Conservation (phyloP, 2,797 vertebrate species). For the Crocodylus rhombifer region DNA sequence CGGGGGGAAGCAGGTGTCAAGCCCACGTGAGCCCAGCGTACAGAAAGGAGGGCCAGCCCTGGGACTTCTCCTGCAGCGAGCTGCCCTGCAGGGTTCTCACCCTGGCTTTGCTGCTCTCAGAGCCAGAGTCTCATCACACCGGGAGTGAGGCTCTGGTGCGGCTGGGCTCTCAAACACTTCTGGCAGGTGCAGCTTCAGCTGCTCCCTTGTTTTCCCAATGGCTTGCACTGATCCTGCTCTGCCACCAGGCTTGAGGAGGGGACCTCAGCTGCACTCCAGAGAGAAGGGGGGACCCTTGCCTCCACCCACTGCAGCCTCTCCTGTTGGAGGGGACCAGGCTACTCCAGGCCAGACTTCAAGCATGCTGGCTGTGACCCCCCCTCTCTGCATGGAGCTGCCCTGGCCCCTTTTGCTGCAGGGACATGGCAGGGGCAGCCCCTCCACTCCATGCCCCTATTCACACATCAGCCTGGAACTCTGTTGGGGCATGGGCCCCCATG, state of each 20-base stretch:
- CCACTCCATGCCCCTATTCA: background rate
- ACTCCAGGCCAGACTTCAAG: too few relatives aligned
- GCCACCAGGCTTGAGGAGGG: background rate
- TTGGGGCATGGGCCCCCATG: background rate
- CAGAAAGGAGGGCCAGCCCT: slow-evolving; percentile 30
- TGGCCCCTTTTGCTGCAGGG: background rate
- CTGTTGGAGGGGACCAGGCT: too few relatives aligned
- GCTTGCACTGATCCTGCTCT: too few relatives aligned
- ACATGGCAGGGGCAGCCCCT: background rate
- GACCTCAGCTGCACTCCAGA: too few relatives aligned
- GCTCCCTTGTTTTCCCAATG: too few relatives aligned
- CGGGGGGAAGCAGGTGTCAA: background rate
- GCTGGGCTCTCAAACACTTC: too few relatives aligned
- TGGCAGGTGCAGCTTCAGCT: background rate
- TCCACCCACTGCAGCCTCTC: background rate
- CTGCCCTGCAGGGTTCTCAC: background rate
- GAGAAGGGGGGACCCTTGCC: background rate
- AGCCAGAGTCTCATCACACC: accelerated
- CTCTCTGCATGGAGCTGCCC: background rate
- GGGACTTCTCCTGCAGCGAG: background rate
- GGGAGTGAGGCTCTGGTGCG: accelerated
- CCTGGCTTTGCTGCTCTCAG: background rate
- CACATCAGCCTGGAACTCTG: accelerated
- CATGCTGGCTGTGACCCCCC: too few relatives aligned
- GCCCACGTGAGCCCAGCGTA: accelerated